These are phyloP conservation scores for Aphelocoma californica DNA, from an alignment of 2,797 vertebrate genomes.

Conservation along the genomic window DNA sequence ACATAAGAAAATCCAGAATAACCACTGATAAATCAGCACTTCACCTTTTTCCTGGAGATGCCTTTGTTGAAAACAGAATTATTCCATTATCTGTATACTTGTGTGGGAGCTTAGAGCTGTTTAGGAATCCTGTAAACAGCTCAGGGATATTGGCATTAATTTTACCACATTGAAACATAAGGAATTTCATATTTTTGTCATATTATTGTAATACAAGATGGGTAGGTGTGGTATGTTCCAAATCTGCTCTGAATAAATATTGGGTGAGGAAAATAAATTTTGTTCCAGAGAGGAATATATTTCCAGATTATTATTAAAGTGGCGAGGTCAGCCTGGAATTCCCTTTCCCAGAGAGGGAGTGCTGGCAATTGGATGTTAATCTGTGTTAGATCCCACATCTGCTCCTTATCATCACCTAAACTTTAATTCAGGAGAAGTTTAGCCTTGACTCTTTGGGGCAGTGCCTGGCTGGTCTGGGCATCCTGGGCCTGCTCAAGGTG, in stretches of 20 bases:
- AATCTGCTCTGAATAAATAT: not conserved
- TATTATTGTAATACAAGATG: not conserved
- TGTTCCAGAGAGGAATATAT: not conserved
- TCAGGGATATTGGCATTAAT: not conserved
- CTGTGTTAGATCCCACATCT: not conserved
- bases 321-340: not conserved
- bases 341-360: not conserved
- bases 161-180: not conserved
- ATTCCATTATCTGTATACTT: too few relatives aligned
- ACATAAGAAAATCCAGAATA: not conserved
- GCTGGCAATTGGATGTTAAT: not conserved
- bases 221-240: not conserved
- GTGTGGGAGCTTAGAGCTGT: not conserved
- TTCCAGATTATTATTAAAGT: not conserved
- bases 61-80: not conserved
- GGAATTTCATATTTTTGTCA: not conserved
- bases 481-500: not conserved
- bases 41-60: not conserved
- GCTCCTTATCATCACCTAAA: not conserved
- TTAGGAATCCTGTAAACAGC: not conserved
- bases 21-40: not conserved
- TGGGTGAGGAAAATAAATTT: not conserved
- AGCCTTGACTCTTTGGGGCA: not conserved
- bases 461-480: not conserved
- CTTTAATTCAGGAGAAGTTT: not conserved